Evolutionary conservation across 2,888 invertebrate genomes (phyloP).

Genomic region (Trachelus stipa): DNA sequence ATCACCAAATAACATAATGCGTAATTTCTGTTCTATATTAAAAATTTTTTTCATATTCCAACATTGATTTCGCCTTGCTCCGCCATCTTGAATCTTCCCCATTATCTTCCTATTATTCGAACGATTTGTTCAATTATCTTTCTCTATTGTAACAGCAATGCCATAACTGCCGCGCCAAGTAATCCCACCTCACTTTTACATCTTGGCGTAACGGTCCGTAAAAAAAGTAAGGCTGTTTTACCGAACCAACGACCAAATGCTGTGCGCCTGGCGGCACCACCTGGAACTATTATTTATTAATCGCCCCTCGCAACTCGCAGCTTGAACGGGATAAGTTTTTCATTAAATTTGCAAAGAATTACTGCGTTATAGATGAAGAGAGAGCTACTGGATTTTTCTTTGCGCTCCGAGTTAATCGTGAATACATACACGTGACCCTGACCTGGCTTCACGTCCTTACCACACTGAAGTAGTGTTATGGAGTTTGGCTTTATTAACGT

Average conservation of each 20-base stretch:
- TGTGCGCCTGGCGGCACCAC: not conserved
- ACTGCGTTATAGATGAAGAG: not conserved
- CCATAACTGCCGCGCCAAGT: not conserved
- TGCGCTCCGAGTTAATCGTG: not conserved
- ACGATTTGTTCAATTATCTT: not conserved
- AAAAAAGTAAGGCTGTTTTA: not conserved
- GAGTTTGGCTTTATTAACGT: not conserved
- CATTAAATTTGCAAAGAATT: not conserved
- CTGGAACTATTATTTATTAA: not conserved
- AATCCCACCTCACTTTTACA: not conserved
- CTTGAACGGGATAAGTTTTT: not conserved
- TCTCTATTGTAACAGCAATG: not conserved
- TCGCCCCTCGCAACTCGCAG: not conserved
- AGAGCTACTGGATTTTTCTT: not conserved
- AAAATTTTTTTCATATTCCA: not conserved
- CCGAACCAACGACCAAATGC: not conserved
- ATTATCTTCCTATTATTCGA: not conserved
- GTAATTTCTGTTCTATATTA: not conserved
- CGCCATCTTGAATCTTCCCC: not conserved
- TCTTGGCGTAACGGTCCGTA: not conserved
- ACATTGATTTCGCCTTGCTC: not conserved
- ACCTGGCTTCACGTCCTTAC: not conserved
- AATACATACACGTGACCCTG: not conserved
- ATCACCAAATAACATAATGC: not conserved
- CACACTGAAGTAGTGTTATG: not conserved